Evolutionary conservation across 2,797 vertebrate genomes (phyloP).

Genomic region (Poecilia velifera): DNA sequence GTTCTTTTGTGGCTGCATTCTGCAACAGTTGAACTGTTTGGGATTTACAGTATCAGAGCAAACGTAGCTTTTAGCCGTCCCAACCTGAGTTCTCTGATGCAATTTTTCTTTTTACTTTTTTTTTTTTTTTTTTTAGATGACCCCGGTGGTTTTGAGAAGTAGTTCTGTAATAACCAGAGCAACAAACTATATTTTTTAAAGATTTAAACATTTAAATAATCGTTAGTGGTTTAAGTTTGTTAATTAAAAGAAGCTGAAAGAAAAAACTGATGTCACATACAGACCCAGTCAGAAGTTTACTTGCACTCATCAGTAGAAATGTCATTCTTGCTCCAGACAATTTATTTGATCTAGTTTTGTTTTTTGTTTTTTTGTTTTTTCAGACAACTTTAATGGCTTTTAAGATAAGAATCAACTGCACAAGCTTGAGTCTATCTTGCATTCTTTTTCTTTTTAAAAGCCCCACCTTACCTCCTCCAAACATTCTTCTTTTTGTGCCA

Average conservation of each 20-base stretch:
- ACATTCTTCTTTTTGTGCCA: background rate
- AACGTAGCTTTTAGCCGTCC: slow-evolving; percentile 22
- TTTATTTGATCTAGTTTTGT: background rate
- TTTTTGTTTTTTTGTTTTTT: background rate
- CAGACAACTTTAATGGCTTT: background rate
- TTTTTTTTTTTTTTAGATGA: slow-evolving; percentile 25
- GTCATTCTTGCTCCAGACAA: background rate
- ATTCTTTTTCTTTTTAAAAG: background rate
- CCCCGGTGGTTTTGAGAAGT: slow-evolving; percentile 66
- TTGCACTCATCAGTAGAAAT: background rate
- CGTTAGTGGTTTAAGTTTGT: slow-evolving; percentile 13
- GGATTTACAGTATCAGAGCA: slow-evolving; percentile 22
- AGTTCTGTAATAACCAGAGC: slow-evolving; percentile 32
- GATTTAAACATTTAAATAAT: slow-evolving; percentile 17
- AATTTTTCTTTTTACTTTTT: slow-evolving; percentile 8
- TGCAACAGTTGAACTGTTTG: slow-evolving; percentile 77
- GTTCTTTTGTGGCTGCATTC: slow-evolving; percentile 52
- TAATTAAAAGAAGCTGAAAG: slow-evolving; percentile 8
- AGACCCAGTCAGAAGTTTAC: slow-evolving; percentile 1
- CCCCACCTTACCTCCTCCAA: background rate
- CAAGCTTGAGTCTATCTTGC: background rate
- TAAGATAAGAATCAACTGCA: background rate
- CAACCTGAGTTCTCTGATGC: slow-evolving; percentile 25
- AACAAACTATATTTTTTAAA: slow-evolving; percentile 12
- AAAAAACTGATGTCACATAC: slow-evolving; percentile 9